Evolutionary conservation across 2,113 vertebrate species (phyloP).

Genomic region (Engraulis encrasicolus): DNA sequence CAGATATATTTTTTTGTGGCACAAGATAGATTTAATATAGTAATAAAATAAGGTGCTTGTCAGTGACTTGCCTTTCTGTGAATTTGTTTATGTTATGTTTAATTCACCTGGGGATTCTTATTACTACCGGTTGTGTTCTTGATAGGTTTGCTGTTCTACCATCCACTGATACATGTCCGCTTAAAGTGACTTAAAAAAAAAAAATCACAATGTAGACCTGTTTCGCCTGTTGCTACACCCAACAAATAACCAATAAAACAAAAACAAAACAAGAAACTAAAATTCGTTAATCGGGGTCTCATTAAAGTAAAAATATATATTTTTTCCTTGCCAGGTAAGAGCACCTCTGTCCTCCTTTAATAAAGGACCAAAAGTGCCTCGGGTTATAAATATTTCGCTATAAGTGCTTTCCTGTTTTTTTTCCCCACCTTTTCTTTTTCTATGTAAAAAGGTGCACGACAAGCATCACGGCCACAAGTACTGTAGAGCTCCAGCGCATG

Average conservation of each 20-base stretch:
- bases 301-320: background rate
- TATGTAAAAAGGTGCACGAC: background rate
- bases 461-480: background rate
- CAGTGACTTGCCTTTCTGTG: constrained; percentile 65
- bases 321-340: background rate
- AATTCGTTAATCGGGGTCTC: background rate
- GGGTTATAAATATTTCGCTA: background rate
- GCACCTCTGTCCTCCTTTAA: background rate
- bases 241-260: background rate
- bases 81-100: constrained; percentile 25
- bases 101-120: background rate
- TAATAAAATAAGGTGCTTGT: constrained; percentile 82
- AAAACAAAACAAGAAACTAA: background rate
- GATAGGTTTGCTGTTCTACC: background rate
- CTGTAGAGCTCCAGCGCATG: constrained; percentile 8
- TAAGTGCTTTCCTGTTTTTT: background rate
- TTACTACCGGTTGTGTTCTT: background rate
- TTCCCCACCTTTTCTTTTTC: background rate
- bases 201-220: background rate
- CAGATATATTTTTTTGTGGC: constrained; percentile 65
- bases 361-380: constrained; percentile 7
- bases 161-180: background rate
- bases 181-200: constrained; percentile 1
- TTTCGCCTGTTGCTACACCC: background rate
- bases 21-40: constrained; percentile 62